Evolutionary conservation across 2,113 vertebrate species (phyloP), one percentile per base, ranked within the genome.

Genomic region (Petroica traversi): DNA sequence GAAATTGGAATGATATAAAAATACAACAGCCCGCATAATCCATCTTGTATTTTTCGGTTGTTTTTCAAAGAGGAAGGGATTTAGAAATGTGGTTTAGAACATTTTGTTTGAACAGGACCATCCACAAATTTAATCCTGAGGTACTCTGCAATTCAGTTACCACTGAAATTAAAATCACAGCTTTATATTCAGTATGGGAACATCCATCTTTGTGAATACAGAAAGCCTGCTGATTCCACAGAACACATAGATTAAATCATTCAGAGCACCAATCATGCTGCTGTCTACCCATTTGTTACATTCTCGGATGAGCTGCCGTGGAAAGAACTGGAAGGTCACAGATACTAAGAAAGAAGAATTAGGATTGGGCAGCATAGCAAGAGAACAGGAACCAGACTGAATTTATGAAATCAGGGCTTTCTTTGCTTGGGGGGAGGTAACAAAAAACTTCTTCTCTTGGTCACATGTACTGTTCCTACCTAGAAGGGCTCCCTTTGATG

Each of bases 1-100:
- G 5, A 64, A 92, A 91, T 29, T 88, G 51, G 68, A 95, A 80
- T 67, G 48, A 77, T 16, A 57, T 22, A 93, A 94, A 96, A 93
- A 92, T 71, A 76, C n/a, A 91, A 80, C 83, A 91, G 46, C 25
- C 54, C 0, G 1, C n/a, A 78, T 61, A 93, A 94, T 52, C 45
- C 61, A 87, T 75, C 85, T 87, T 88, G 88, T 52, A 64, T 63
- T 93, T 84, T 93, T 81, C 0, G 0, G 61, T 26, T 91, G 26
- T 85, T 92, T 91, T 93, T 85, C 59, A 45, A 89, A 63, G 52
- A 75, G 7, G 8, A 92, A 86, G 14, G 28, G 12, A 86, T 86
- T 86, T 84, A 83, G 46, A 87, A 93, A 67, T 24, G 57, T 68
- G 43, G 80, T 80, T 77, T 89, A 52, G 85, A 95, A 72, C 33